Percentiles rank a stretch among this genome's conserved stretches.
Evolutionary conservation across 2,888 invertebrate species (phyloP).

Genomic region (Leptinotarsa peninsularis): DNA sequence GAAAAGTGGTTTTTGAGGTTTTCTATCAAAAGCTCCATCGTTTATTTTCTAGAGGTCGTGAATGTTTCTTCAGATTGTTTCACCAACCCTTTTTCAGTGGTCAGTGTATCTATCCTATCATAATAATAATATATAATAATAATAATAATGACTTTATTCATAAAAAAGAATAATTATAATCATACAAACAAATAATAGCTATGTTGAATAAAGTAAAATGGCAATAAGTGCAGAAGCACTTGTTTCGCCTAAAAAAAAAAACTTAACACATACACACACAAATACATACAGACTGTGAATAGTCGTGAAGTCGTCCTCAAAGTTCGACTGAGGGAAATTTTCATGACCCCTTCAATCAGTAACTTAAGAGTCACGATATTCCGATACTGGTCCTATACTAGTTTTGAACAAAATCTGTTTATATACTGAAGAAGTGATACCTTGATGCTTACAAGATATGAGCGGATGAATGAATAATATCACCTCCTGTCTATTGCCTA

Average conservation of each 20-base stretch:
- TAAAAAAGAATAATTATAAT: too few relatives aligned
- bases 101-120: not conserved
- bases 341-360: not conserved
- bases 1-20: too few relatives aligned
- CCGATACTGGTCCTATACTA: not conserved
- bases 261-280: too few relatives aligned
- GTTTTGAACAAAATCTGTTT: slow-evolving; percentile 9
- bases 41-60: too few relatives aligned
- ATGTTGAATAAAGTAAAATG: too few relatives aligned
- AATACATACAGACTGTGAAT: not conserved
- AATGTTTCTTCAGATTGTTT: too few relatives aligned
- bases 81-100: too few relatives aligned
- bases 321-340: not conserved
- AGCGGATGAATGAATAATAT: not conserved
- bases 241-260: too few relatives aligned
- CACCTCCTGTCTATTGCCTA: not conserved
- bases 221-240: too few relatives aligned
- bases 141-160: too few relatives aligned
- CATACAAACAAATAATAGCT: too few relatives aligned
- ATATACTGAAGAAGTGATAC: not conserved
- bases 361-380: not conserved
- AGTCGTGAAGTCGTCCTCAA: not conserved
- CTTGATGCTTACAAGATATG: not conserved
- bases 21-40: too few relatives aligned
- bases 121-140: not conserved